A percentile compares a stretch with the other conserved stretches of the same genome.
These are phyloP conservation scores for Boleophthalmus pectinirostris DNA, from an alignment of 2,113 vertebrate genomes.

Conservation along the genomic window DNA sequence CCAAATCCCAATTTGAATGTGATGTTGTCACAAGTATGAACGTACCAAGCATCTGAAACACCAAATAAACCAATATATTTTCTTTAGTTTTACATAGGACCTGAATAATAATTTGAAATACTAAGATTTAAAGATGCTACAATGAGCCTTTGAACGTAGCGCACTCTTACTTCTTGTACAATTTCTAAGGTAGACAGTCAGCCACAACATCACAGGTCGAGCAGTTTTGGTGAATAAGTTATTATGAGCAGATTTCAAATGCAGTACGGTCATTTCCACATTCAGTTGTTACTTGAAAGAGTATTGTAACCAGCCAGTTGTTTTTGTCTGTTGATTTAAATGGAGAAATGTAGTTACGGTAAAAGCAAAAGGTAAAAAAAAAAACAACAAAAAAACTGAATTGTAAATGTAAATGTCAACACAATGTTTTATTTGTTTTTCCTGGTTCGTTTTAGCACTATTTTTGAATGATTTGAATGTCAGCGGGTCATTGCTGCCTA, in stretches of 20 bases:
- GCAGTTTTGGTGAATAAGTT: constrained; percentile 29
- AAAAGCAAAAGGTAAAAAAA: constrained; percentile 21
- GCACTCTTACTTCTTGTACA: background rate
- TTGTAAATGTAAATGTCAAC: constrained; percentile 31
- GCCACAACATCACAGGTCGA: background rate
- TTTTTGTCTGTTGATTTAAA: constrained; percentile 18
- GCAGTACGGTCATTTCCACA: constrained; percentile 18
- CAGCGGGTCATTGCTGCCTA: constrained; percentile 62
- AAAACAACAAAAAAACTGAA: background rate
- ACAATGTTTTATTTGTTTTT: constrained; percentile 25
- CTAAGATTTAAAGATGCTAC: background rate
- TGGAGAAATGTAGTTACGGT: constrained; percentile 28
- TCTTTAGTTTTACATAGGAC: constrained; percentile 8
- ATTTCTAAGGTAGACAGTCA: constrained; percentile 23
- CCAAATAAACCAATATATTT: background rate
- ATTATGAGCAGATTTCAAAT: constrained; percentile 37
- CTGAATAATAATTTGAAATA: constrained; percentile 3
- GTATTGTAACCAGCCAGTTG: constrained; percentile 14
- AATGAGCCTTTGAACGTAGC: constrained; percentile 1
- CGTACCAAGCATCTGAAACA: background rate
- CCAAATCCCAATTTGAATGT: no score
- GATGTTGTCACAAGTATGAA: no score
- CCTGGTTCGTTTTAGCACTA: constrained; percentile 60
- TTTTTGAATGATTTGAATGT: constrained; percentile 62
- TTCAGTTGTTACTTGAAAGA: constrained; percentile 34